A percentile compares a stretch with the other conserved stretches of the same genome.
Evolutionary conservation across 2,888 invertebrate species (phyloP).

Genomic region (Polylopha cassiicola): DNA sequence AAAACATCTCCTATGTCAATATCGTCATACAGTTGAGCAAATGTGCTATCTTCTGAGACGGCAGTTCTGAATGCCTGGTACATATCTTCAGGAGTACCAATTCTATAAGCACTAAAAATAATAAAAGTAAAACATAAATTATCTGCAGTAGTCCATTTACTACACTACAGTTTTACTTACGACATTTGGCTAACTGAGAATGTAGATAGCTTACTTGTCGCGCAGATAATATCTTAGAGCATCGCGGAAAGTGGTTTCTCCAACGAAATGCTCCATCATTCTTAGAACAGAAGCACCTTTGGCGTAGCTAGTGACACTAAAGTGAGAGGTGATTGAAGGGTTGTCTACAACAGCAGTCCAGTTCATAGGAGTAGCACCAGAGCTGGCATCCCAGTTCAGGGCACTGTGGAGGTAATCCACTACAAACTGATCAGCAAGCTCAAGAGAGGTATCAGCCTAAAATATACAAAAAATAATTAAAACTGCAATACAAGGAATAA

Average conservation of each 20-base stretch:
- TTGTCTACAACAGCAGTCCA: conserved; percentile 74
- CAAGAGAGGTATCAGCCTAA: conserved; percentile 55
- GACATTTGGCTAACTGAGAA: neutral
- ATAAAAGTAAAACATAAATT: too few species aligned
- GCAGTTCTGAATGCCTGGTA: conserved; percentile 55
- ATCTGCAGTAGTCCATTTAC: neutral
- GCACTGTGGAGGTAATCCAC: conserved; percentile 82
- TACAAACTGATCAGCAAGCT: conserved; percentile 79
- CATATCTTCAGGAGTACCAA: conserved; percentile 54
- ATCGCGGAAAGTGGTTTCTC: conserved; percentile 69
- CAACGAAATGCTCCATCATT: conserved; percentile 81
- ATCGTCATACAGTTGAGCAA: conserved; percentile 35
- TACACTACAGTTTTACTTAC: neutral
- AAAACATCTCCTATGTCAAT: conserved; percentile 65
- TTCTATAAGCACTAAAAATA: conserved; percentile 49
- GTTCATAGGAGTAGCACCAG: conserved; percentile 54
- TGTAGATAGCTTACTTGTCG: conserved; percentile 60
- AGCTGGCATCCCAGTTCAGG: conserved; percentile 75
- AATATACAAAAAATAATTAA: conserved; percentile 17
- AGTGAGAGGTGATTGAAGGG: conserved; percentile 77
- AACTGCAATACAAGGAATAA: too few species aligned
- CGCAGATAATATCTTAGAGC: conserved; percentile 78
- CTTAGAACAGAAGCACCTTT: conserved; percentile 81
- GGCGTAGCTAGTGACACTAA: conserved; percentile 82
- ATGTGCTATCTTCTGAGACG: conserved; percentile 44